Conservation (phyloP, 2,113 vertebrate genomes). For the Percopsis transmontana region DNA sequence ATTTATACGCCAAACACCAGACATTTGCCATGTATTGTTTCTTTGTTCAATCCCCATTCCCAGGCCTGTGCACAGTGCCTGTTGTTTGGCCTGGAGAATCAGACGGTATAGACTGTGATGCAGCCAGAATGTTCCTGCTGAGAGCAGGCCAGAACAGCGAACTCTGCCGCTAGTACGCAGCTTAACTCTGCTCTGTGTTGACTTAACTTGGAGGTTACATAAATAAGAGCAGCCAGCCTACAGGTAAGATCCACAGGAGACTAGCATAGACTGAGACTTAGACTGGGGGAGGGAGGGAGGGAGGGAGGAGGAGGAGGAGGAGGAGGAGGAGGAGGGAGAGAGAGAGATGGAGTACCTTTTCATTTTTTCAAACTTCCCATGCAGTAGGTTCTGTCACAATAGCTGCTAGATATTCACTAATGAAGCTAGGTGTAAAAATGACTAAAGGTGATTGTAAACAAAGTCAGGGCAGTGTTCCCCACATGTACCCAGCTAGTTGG, state of each 20-base stretch:
- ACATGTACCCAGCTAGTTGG: slow-evolving; percentile 41
- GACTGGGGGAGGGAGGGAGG: slow-evolving; percentile 35
- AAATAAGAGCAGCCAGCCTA: slow-evolving; percentile 72
- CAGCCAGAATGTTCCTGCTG: slow-evolving; percentile 59
- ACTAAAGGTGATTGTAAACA: slow-evolving; percentile 63
- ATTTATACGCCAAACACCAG: neutral
- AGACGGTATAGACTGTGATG: slow-evolving; percentile 53
- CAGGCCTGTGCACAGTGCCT: slow-evolving; percentile 54
- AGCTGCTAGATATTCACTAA: slow-evolving; percentile 60
- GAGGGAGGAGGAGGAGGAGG: slow-evolving; percentile 43
- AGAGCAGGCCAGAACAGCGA: slow-evolving; percentile 60
- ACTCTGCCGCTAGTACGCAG: slow-evolving; percentile 64
- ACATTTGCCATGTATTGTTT: slow-evolving; percentile 3
- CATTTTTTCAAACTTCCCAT: slow-evolving; percentile 52
- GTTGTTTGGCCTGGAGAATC: slow-evolving; percentile 64
- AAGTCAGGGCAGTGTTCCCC: slow-evolving; percentile 43
- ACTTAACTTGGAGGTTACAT: slow-evolving; percentile 41
- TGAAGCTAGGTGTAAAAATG: slow-evolving; percentile 62
- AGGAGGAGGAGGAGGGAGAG: slow-evolving; percentile 18
- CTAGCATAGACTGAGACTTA: slow-evolving; percentile 31
- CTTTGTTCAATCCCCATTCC: slow-evolving; percentile 38
- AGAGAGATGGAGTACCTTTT: slow-evolving; percentile 42
- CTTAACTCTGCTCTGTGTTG: slow-evolving; percentile 70
- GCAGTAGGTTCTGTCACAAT: slow-evolving; percentile 56
- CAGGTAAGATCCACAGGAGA: slow-evolving; percentile 72